Evolutionary conservation across 2,888 invertebrate species (phyloP).

Genomic region (Druceiella hillmani): DNA sequence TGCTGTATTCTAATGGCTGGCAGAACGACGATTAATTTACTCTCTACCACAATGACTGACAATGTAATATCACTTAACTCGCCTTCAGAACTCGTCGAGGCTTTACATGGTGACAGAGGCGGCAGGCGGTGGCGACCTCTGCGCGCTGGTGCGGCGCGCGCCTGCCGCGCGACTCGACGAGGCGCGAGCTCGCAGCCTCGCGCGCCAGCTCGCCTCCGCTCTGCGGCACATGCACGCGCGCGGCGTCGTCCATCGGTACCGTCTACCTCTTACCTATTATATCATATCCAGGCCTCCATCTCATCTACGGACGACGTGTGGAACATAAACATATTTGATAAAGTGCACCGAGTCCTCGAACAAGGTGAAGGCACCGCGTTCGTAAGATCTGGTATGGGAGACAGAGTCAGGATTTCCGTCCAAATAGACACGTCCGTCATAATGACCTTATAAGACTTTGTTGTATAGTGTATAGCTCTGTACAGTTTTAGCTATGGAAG

Average conservation of each 20-base stretch:
- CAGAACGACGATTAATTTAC: too few relatives aligned
- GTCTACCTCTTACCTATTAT: slow-evolving; percentile 20
- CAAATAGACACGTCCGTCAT: too few relatives aligned
- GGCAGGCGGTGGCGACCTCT: slow-evolving; percentile 66
- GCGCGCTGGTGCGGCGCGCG: slow-evolving; percentile 53
- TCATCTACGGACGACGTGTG: too few relatives aligned
- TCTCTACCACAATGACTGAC: not conserved
- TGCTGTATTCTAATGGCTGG: too few relatives aligned
- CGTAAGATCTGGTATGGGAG: too few relatives aligned
- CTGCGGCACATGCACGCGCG: slow-evolving; percentile 61
- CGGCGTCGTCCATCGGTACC: slow-evolving; percentile 66
- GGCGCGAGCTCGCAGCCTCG: slow-evolving; percentile 49
- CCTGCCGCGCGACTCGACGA: slow-evolving; percentile 49
- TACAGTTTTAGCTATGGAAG: too few relatives aligned
- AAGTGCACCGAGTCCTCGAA: too few relatives aligned
- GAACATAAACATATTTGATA: too few relatives aligned
- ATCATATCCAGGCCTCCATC: not conserved
- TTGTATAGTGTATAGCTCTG: too few relatives aligned
- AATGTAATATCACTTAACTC: not conserved
- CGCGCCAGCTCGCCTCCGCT: slow-evolving; percentile 62
- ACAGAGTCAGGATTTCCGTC: too few relatives aligned
- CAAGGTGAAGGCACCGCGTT: too few relatives aligned
- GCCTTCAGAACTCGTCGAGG: slow-evolving; percentile 56
- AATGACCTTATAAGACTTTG: too few relatives aligned
- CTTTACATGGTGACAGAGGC: slow-evolving; percentile 72